These are phyloP conservation scores for Aix galericulata DNA, from an alignment of 2,113 vertebrate species.

Conservation along the genomic window DNA sequence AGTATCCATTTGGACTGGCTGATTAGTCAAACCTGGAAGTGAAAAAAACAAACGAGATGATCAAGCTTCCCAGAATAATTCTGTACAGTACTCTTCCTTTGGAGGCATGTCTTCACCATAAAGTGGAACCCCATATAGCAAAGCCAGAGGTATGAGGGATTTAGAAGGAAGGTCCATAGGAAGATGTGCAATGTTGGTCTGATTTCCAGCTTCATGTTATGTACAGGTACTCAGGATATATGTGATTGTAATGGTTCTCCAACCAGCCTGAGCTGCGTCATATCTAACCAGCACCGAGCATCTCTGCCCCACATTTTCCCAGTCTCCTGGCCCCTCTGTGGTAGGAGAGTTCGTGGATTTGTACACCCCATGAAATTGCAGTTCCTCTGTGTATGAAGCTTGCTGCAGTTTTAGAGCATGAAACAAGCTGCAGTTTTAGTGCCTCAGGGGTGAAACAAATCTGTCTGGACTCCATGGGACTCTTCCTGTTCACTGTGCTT, in stretches of 20 bases:
- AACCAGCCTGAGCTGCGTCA: not conserved
- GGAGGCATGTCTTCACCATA: not conserved
- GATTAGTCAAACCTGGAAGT: not conserved
- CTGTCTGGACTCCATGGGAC: accelerated
- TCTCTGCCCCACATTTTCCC: not conserved
- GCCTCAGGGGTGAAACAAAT: not conserved
- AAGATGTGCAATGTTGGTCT: not conserved
- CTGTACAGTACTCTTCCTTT: not conserved
- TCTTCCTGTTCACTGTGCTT: not conserved
- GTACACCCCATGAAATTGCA: not conserved
- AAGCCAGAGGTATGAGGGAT: not conserved
- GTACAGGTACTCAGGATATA: not conserved
- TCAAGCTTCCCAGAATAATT: not conserved
- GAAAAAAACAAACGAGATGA: not conserved
- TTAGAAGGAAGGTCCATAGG: not conserved
- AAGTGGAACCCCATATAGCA: not conserved
- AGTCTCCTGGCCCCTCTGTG: not conserved
- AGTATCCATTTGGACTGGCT: not conserved
- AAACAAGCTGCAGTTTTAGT: not conserved
- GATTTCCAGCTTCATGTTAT: not conserved
- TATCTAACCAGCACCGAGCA: not conserved
- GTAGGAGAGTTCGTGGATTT: not conserved
- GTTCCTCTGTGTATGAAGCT: not conserved
- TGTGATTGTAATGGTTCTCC: not conserved
- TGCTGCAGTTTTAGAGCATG: not conserved